Evolutionary conservation across 2,113 vertebrate species (phyloP), one percentile per base, ranked within the genome.

Genomic region (Pleuronectes platessa): DNA sequence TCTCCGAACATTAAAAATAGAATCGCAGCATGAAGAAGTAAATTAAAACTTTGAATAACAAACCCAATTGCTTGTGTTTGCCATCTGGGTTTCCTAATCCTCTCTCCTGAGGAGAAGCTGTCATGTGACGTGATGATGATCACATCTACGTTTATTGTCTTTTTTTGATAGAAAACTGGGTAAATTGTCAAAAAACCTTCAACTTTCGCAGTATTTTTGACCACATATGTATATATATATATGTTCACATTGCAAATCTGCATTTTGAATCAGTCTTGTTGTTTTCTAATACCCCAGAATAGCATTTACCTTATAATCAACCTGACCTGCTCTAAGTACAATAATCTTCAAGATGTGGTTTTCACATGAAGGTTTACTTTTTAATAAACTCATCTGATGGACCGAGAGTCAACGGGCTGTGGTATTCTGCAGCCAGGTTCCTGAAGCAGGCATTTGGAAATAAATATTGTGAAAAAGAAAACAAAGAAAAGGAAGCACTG

Each of bases 381-480:
- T 12, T 12, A 42, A 12, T 42, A 13, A 42, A 12, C 40, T 42
- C 40, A 42, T 13, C 40, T 42, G 31, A 31, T 31, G 40, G 47
- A 49, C 47, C 6, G 51, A 21, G 51, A 54, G 35, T 31, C 17
- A 58, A 12, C 4, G 9, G 24, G 9, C 11, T 1, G n/a, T 31
- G 0, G 31, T 42, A 18, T 35, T 12, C 2, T 75, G 61, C 56
- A 71, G 21, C 35, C 9, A 14, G 8, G 2, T 59, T 69, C n/a
- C 58, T 71, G 69, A 42, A 12, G 53, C n/a, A 31, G 27, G 27
- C 24, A 13, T 73, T 45, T 53, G 45, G 31, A 27, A 59, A 37
- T 60, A 54, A 49, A 62, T 78, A 51, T 24, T 71, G 71, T 24
- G 26, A 27, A 23, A 45, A 72, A 56, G 66, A 45, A 78, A 78